Conservation (phyloP, 1,140 invertebrate genomes). For the Leptinotarsa lineolata region DNA sequence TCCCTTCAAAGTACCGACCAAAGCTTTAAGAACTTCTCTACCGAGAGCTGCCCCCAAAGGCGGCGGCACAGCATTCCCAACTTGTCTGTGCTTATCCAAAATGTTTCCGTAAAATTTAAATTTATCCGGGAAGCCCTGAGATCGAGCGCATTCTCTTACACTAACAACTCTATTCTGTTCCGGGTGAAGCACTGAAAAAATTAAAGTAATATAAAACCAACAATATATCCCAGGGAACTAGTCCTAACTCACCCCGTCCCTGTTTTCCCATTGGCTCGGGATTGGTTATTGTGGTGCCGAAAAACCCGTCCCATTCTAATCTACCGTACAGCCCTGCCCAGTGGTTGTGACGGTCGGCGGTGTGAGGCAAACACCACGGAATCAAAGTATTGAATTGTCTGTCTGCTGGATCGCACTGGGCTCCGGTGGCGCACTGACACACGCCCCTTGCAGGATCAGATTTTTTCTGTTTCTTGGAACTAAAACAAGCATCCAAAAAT, state of each 20-base stretch:
- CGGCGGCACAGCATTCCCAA: slow-evolving; percentile 88
- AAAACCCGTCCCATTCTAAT: slow-evolving; percentile 84
- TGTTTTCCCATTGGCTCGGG: slow-evolving; percentile 92
- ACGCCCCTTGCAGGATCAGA: slow-evolving; percentile 73
- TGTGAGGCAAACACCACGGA: slow-evolving; percentile 90
- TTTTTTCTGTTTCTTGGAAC: slow-evolving; percentile 71
- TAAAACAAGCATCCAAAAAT: slow-evolving; percentile 44
- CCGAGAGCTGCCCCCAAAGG: slow-evolving; percentile 78
- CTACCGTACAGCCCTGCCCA: slow-evolving; percentile 81
- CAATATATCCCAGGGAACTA: not conserved
- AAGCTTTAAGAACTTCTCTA: slow-evolving; percentile 68
- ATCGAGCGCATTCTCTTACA: slow-evolving; percentile 84
- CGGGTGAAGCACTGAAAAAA: slow-evolving; percentile 73
- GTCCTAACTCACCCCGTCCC: slow-evolving; percentile 57
- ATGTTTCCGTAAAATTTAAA: slow-evolving; percentile 78
- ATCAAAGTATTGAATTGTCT: slow-evolving; percentile 85
- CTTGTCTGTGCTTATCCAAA: slow-evolving; percentile 81
- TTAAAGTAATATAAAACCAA: not conserved
- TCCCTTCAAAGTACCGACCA: slow-evolving; percentile 18
- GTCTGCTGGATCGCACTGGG: slow-evolving; percentile 71
- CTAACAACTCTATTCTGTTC: slow-evolving; percentile 81
- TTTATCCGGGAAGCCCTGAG: slow-evolving; percentile 83
- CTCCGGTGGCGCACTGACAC: slow-evolving; percentile 73
- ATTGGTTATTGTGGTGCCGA: slow-evolving; percentile 85
- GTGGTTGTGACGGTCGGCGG: slow-evolving; percentile 83